Conservation (phyloP, 2,113 vertebrate species). For the Elephas maximus region DNA sequence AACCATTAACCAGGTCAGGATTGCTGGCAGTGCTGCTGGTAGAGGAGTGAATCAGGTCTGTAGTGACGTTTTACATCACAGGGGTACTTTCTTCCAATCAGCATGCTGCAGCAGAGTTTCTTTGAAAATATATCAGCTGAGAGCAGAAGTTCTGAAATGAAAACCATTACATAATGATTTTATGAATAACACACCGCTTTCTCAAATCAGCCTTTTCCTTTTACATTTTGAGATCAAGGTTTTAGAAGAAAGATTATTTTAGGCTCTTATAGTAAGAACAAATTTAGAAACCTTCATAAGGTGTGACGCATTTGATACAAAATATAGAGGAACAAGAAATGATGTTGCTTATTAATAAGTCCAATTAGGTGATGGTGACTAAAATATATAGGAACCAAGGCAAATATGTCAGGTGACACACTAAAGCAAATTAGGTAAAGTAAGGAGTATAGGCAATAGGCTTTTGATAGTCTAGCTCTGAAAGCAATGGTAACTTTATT, state of each 20-base stretch:
- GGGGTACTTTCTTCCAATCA: not conserved
- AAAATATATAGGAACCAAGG: constrained; percentile 56
- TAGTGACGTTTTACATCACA: not conserved
- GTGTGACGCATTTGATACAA: constrained; percentile 62
- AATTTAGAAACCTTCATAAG: constrained; percentile 64
- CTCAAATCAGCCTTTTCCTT: constrained; percentile 46
- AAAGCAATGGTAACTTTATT: not conserved
- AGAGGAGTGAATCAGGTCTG: not conserved
- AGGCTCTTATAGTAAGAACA: constrained; percentile 73
- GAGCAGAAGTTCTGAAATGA: not conserved
- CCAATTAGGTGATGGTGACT: not conserved
- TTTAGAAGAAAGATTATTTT: constrained; percentile 70
- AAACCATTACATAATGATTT: constrained; percentile 59
- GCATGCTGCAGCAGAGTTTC: not conserved
- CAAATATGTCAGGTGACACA: constrained; percentile 11
- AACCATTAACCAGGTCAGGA: constrained; percentile 60
- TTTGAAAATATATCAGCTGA: not conserved
- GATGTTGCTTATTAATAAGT: constrained; percentile 37
- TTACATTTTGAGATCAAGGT: constrained; percentile 56
- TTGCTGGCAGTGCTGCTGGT: not conserved
- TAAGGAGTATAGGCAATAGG: not conserved
- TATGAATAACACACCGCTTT: constrained; percentile 49
- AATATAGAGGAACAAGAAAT: constrained; percentile 48
- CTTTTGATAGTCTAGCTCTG: not conserved
- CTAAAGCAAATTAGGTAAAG: not conserved